phyloP scores from a whole-genome alignment of 2,113 vertebrate genomes.

The Gymnorhina tibicen region DNA sequence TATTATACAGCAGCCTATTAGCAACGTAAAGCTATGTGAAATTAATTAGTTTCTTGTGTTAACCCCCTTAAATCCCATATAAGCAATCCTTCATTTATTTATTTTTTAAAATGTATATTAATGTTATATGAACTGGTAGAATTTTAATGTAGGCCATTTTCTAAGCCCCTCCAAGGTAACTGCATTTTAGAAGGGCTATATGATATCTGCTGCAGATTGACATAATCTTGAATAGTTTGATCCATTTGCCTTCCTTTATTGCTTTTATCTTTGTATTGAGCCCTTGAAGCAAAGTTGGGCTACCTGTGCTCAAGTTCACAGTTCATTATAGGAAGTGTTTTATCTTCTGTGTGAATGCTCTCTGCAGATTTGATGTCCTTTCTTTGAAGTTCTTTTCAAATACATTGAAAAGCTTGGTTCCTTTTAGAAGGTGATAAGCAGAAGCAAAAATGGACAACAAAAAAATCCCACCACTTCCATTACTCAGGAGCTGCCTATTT shows the following conservation, averaged over 20 bases:
- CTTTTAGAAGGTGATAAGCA: not conserved
- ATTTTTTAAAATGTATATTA: not conserved
- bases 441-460: not conserved
- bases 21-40: not conserved
- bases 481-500: not conserved
- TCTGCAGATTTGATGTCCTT: not conserved
- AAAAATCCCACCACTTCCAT: not conserved
- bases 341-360: not conserved
- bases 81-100: not conserved
- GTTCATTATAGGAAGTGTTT: not conserved
- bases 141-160: not conserved
- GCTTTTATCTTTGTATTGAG: not conserved
- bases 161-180: not conserved
- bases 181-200: not conserved
- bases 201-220: not conserved
- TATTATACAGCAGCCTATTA: not conserved
- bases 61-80: not conserved
- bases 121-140: not conserved
- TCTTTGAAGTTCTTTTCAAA: not conserved
- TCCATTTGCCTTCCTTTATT: not conserved
- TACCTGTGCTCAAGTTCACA: not conserved
- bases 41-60: not conserved
- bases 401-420: not conserved
- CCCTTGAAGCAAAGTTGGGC: not conserved
- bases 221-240: not conserved